These are phyloP conservation scores for Musca domestica DNA, from an alignment of 1,140 invertebrate species.

Conservation along the genomic window DNA sequence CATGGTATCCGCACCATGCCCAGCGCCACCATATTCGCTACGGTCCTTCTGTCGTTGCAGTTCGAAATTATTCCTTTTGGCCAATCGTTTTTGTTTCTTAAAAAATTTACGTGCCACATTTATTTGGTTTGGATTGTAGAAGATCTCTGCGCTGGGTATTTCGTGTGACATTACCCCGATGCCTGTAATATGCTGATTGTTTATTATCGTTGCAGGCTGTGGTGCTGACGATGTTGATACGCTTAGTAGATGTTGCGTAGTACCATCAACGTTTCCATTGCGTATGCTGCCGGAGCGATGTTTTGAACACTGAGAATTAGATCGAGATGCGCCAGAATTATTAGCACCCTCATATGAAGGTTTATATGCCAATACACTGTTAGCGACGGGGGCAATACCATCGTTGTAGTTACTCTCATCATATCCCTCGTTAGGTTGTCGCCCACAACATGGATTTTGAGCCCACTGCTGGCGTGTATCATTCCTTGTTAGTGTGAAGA, in stretches of 20 bases:
- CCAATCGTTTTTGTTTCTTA: constrained; percentile 77
- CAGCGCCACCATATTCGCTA: constrained; percentile 54
- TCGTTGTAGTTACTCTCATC: constrained; percentile 20
- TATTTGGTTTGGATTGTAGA: constrained; percentile 91
- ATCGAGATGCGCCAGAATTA: constrained; percentile 58
- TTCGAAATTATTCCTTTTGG: constrained; percentile 74
- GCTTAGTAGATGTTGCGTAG: constrained; percentile 6
- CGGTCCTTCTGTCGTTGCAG: constrained; percentile 59
- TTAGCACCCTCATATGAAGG: constrained; percentile 47
- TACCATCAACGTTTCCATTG: constrained; percentile 33
- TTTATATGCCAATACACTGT: constrained; percentile 35
- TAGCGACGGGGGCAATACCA: constrained; percentile 39
- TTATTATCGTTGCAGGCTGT: constrained; percentile 34
- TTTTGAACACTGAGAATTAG: constrained; percentile 62
- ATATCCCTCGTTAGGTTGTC: background rate
- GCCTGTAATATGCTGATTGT: constrained; percentile 50
- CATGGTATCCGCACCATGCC: constrained; percentile 52
- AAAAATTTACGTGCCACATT: constrained; percentile 90
- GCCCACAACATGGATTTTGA: constrained; percentile 24
- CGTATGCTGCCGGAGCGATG: constrained; percentile 45
- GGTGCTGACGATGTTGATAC: constrained; percentile 17
- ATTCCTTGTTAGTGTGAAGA: constrained; percentile 79
- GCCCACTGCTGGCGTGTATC: constrained; percentile 76
- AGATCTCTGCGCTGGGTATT: constrained; percentile 67
- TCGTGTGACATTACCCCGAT: constrained; percentile 38